Percentiles rank a stretch among this genome's conserved stretches.
phyloP scores from a whole-genome alignment of 2,113 vertebrate genomes.

The Rattus norvegicus region DNA sequence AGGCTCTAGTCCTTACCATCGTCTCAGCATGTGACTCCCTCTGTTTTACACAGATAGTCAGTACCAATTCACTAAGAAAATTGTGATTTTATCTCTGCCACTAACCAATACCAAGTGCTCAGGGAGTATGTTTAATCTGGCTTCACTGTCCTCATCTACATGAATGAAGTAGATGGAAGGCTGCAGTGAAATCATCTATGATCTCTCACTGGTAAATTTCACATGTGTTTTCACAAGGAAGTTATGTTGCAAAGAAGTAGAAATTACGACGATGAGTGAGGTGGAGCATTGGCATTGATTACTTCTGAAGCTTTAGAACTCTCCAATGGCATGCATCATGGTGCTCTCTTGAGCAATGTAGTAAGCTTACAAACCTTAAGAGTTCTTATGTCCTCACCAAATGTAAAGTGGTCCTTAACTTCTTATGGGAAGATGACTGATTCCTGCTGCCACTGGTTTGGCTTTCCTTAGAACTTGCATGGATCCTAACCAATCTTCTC shows the following conservation, averaged over 20 bases:
- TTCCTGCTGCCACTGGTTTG: not conserved
- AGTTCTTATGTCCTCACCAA: not conserved
- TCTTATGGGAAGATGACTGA: not conserved
- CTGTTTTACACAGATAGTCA: not conserved
- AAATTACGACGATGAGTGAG: conserved; percentile 3
- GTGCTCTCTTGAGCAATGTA: not conserved
- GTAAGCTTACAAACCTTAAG: not conserved
- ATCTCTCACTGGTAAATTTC: not conserved
- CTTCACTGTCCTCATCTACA: conserved; percentile 32
- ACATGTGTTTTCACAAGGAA: not conserved
- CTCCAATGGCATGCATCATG: not conserved
- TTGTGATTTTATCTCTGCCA: not conserved
- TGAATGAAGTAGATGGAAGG: not conserved
- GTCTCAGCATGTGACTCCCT: not conserved
- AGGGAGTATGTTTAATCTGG: not conserved
- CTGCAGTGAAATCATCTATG: not conserved
- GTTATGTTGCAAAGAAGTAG: not conserved
- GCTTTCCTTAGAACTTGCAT: not conserved
- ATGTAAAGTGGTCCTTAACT: not conserved
- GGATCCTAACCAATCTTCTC: not conserved
- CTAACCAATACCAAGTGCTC: not conserved
- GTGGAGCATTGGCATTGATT: not conserved
- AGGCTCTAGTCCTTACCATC: conserved; percentile 42
- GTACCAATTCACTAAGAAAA: not conserved
- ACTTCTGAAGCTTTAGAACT: not conserved